Base-by-base conservation (phyloP, 2,797 vertebrate genomes). In the Falco naumanni region DNA sequence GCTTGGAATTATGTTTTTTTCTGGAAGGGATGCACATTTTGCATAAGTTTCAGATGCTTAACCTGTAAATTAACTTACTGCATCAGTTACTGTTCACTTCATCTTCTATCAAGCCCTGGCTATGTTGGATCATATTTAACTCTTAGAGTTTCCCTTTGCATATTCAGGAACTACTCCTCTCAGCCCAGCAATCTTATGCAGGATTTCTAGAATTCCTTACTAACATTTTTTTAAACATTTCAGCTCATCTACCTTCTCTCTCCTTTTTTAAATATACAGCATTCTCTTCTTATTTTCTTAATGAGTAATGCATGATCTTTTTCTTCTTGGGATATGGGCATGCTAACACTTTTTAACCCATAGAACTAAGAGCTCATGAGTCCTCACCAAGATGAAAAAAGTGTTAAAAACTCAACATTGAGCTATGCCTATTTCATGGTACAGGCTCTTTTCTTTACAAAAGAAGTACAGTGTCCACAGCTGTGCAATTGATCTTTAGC, bases 401-500 rank as follows among this genome's bases (percentile, higher is more conserved):
- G 1, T 4, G 0, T 29, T 66, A 72, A 56, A 82, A 94, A 70
- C 59, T 65, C 60, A 86, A 18, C 33, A 31, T 0, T 54, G 13
- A 93, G 89, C 79, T 59, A 17, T 41, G 70, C 65, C 45, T 80
- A n/a, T 75, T 92, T 89, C 78, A 84, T 56, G 41, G 89, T 68
- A 76, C 20, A 81, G 81, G 65, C 93, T 43, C 63, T 75, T 91
- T 81, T 84, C 75, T 92, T 29, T 31, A 80, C 3, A 60, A 2
- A 1, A 28, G 28, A 85, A 78, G 59, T 96, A 95, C 93, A 96
- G 95, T 75, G 81, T 80, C 84, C 86, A 83, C 90, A 96, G 93
- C 94, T 95, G 91, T 75, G 82, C 81, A 64, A 92, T 87, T 95
- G 75, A 90, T 93, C 93, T 69, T 45, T n/a, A 60, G 88, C 68